Base-by-base conservation (phyloP, 2,113 vertebrate species). In the Eubucco bourcierii region DNA sequence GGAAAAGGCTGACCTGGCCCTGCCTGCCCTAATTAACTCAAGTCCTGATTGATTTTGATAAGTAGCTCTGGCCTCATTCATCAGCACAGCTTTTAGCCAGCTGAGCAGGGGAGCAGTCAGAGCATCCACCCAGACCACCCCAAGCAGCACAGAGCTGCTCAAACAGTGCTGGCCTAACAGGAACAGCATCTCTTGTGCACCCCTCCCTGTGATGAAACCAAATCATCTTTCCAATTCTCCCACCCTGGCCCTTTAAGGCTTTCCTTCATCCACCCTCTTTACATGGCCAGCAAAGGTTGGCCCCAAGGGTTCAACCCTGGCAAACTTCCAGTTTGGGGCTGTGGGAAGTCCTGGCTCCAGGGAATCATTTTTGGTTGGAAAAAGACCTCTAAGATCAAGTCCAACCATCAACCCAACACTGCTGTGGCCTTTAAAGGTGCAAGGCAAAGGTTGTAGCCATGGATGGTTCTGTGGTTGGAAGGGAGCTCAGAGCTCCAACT, bases 11-110 rank as follows among this genome's bases (percentile, higher is more conserved):
- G 73, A 71, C 80, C 82, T 18, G 41, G 55, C n/a, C 72, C 21
- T 0, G 5, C 4, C 81, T 83, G 28, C 91, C 75, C 28, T 78
- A 77, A 94, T 93, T 93, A 95, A 59, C 59, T 50, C 37, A 33
- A 87, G 34, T 46, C 46, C 60, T 87, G 79, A 91, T 53, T 85
- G 91, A 80, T 74, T 91, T 77, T 80, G 91, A 64, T 93, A 67
- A 33, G 60, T 4, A 87, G 71, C 64, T 76, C 34, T 76, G 75
- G 82, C 85, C 84, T 82, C 72, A 34, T 83, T 59, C 68, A 59
- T 85, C 85, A 94, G 84, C 91, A 80, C 33, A 52, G 13, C 28
- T 17, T 28, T 85, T 60, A 15, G 39, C 29, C 84, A 79, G 84
- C 50, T 39, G n/a, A 87, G 74, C 78, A 84, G 64, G 61, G 39